These are phyloP conservation scores for Enteromius afrohamiltoni DNA, from an alignment of 2,797 vertebrate genomes.

Conservation along the genomic window DNA sequence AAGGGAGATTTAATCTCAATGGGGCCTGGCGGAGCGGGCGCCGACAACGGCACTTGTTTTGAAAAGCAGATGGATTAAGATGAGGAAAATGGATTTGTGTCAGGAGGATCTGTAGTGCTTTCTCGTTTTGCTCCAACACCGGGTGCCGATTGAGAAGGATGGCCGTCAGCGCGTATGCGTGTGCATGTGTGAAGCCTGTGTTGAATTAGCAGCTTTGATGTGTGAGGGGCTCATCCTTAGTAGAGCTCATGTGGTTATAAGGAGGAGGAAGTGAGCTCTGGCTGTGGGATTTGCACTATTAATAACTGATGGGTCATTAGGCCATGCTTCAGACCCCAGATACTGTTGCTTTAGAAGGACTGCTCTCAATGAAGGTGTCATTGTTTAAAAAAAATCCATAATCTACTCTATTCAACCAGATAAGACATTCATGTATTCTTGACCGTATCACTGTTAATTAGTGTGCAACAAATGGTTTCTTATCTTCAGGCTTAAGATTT, in stretches of 20 bases:
- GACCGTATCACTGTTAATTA: slow-evolving; percentile 1
- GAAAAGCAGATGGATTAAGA: slow-evolving; percentile 71
- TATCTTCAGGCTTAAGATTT: not conserved
- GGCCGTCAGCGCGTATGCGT: not conserved
- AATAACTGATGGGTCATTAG: slow-evolving; percentile 49
- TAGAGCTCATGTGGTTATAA: slow-evolving; percentile 19
- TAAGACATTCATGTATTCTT: slow-evolving; percentile 17
- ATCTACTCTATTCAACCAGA: slow-evolving; percentile 37
- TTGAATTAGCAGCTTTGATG: slow-evolving; percentile 56
- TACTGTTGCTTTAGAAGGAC: slow-evolving; percentile 31
- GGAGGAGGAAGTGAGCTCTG: slow-evolving; percentile 35
- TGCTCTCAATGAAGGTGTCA: slow-evolving; percentile 17
- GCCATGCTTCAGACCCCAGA: slow-evolving; percentile 39
- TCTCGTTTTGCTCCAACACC: slow-evolving; percentile 10
- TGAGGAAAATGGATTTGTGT: slow-evolving; percentile 43
- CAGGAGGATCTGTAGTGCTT: slow-evolving; percentile 25
- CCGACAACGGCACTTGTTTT: slow-evolving; percentile 67
- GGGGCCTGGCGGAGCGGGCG: slow-evolving; percentile 69
- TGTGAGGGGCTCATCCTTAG: slow-evolving; percentile 13
- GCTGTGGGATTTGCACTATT: slow-evolving; percentile 39
- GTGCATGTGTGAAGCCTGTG: slow-evolving; percentile 37
- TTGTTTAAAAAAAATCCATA: slow-evolving; percentile 57
- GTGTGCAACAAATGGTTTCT: not conserved
- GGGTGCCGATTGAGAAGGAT: slow-evolving; percentile 21
- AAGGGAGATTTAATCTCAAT: slow-evolving; percentile 77